These are phyloP conservation scores for Trinectes maculatus DNA, from an alignment of 2,113 vertebrate genomes.

Conservation along the genomic window DNA sequence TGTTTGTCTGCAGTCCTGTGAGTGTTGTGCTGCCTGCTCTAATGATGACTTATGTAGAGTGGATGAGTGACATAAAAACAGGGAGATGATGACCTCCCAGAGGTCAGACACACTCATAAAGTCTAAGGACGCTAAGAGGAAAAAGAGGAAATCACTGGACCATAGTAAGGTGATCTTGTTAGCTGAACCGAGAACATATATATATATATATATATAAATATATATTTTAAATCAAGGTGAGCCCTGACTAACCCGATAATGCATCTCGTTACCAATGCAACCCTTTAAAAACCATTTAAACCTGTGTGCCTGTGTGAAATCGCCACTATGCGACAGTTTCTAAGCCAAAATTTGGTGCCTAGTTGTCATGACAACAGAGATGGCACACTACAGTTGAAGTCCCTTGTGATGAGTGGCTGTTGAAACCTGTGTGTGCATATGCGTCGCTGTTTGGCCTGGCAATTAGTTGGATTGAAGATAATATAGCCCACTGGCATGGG, in stretches of 20 bases:
- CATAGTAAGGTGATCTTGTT: neutral
- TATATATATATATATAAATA: too few species aligned
- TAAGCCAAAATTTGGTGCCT: constrained; percentile 49
- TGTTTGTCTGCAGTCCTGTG: constrained; percentile 24
- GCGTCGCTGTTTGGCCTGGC: constrained; percentile 62
- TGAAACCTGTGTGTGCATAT: constrained; percentile 54
- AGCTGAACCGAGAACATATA: too few species aligned
- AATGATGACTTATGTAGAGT: neutral
- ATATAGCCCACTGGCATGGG: constrained; percentile 56
- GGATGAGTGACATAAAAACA: constrained; percentile 11
- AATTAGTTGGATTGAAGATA: constrained; percentile 67
- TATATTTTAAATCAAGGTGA: too few species aligned
- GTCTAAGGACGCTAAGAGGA: neutral
- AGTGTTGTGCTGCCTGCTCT: neutral
- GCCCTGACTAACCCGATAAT: neutral
- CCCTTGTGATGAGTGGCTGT: constrained; percentile 65
- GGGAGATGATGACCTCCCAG: neutral
- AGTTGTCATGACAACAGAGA: constrained; percentile 68
- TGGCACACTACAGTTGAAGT: constrained; percentile 44
- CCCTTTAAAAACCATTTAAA: constrained; percentile 9
- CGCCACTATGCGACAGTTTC: constrained; percentile 33
- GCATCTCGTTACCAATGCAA: neutral
- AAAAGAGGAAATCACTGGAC: neutral
- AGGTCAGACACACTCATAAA: constrained; percentile 1
- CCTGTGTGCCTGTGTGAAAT: constrained; percentile 21